These are phyloP conservation scores for Stenodera caucasica DNA, from an alignment of 2,888 invertebrate species.

Conservation along the genomic window DNA sequence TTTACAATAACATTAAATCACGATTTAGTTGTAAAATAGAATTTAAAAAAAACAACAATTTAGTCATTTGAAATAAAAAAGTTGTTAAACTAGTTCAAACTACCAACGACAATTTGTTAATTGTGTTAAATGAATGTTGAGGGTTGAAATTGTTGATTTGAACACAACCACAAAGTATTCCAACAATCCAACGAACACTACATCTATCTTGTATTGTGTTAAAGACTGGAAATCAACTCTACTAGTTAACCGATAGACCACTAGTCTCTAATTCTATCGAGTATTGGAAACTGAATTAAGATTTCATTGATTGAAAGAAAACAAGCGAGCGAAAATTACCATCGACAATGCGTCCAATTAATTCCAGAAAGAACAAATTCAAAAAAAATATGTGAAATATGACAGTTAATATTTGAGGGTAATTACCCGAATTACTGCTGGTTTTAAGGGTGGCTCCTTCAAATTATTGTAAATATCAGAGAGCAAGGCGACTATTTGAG, in stretches of 20 bases:
- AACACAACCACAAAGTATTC: not conserved
- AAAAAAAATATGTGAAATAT: no score
- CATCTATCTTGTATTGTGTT: not conserved
- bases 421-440: no score
- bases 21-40: no score
- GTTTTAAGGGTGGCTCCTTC: no score
- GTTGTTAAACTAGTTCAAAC: not conserved
- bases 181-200: not conserved
- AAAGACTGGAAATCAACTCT: not conserved
- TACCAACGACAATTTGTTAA: not conserved
- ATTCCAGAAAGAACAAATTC: not conserved
- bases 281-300: no score
- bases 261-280: no score
- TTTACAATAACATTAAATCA: not conserved
- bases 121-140: not conserved
- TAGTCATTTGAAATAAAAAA: not conserved
- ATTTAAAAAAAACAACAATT: no score
- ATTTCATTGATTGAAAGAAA: no score
- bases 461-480: no score
- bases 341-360: not conserved
- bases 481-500: constrained; percentile 13
- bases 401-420: constrained; percentile 19
- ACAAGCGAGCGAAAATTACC: no score
- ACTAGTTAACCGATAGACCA: not conserved
- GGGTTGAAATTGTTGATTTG: not conserved